Base-by-base conservation (phyloP, 2,888 invertebrate species). In the Xestia c-nigrum region DNA sequence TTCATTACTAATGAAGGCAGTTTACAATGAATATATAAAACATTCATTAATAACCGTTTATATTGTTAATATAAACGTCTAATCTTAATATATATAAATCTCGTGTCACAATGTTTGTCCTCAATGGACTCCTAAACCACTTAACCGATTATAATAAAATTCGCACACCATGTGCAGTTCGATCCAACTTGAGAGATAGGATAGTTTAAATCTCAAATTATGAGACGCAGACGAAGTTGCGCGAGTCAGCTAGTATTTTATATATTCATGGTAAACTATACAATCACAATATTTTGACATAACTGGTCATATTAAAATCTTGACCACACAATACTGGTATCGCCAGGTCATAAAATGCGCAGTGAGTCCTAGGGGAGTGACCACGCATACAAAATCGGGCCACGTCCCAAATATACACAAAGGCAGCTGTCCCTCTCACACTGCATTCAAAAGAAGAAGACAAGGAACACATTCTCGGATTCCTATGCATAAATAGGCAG, bases 401-500 rank as follows among this genome's bases (percentile, higher is more conserved):
- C 88, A 88, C 85, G 88, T 86, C 88, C 87, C 84, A 89, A 89
- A 86, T 85, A 85, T 87, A 88, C 85, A 88, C 88, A 91, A 76
- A 88, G 79, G 84, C 85, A 72, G 63, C 83, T 76, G 76, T 93
- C 93, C 84, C 88, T 83, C 72, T 92, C 89, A 85, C 71, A 76
- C 80, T 70, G 74, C 57, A 55, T 83, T 82, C 72, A 61, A 74
- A 85, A 81, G 88, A 90, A 81, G 76, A 77, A 78, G 89, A 91
- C 78, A 79, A 84, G 79, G 24, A 76, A 80, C 76, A 84, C 79
- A 87, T 86, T 88, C 89, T 88, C 88, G 89, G 89, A 91, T 92
- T 90, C 89, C 89, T 89, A 85, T 88, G 90, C 90, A 90, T 91
- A 91, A 91, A 91, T 90, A 91, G 89, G 85, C 81, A 88, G 79